phyloP scores from a whole-genome alignment of 2,113 vertebrate species.

The Sorex fumeus region DNA sequence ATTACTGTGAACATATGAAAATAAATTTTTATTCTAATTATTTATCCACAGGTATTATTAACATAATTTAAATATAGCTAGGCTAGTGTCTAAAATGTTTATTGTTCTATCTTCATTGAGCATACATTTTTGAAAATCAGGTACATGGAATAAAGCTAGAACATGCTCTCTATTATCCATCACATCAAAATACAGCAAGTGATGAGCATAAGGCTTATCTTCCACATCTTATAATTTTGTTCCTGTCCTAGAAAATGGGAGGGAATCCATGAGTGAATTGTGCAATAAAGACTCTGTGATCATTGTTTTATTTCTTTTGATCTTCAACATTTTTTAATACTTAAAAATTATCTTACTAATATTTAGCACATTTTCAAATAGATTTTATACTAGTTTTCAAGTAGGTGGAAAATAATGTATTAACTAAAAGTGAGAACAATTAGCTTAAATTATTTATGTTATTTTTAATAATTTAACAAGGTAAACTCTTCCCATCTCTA shows the following conservation, averaged over 20 bases:
- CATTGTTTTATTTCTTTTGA: background rate
- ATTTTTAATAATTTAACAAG: slow-evolving; percentile 27
- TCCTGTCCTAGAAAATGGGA: background rate
- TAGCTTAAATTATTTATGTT: background rate
- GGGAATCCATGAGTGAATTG: background rate
- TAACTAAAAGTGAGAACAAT: slow-evolving; percentile 45
- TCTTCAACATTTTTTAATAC: background rate
- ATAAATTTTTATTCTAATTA: slow-evolving; percentile 70
- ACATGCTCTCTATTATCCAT: background rate
- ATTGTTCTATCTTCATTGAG: background rate
- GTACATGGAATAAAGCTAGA: background rate
- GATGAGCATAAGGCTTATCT: no score
- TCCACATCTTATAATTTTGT: background rate
- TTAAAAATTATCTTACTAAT: slow-evolving; percentile 2
- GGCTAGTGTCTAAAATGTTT: background rate
- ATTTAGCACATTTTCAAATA: slow-evolving; percentile 16
- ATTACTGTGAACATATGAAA: slow-evolving; percentile 75
- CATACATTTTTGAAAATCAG: slow-evolving; percentile 19
- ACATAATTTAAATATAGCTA: background rate
- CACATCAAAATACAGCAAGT: background rate
- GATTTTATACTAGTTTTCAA: slow-evolving; percentile 31
- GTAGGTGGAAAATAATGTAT: background rate
- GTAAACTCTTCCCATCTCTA: background rate
- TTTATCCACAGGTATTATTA: slow-evolving; percentile 68
- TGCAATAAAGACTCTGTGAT: background rate